Percentiles rank a stretch among this genome's conserved stretches.
Evolutionary conservation across 1,140 invertebrate species (phyloP).

Genomic region (Globodera ellingtonae): DNA sequence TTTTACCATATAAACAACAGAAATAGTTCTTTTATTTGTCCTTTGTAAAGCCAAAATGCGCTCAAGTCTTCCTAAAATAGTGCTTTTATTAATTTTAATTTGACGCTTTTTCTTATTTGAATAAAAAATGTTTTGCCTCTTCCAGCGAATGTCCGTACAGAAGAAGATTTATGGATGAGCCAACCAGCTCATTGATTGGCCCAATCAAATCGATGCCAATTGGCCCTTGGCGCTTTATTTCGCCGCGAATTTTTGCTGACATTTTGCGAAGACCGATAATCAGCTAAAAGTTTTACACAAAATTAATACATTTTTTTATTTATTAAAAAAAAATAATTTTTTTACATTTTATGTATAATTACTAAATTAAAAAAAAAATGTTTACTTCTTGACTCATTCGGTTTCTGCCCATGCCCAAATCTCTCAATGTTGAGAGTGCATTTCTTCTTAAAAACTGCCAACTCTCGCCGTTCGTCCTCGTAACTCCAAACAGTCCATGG

Average conservation of each 20-base stretch:
- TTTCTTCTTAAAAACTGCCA: conserved; percentile 15
- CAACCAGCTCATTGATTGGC: conserved; percentile 11
- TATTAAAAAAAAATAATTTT: background rate
- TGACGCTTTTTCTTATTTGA: background rate
- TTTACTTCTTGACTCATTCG: conserved; percentile 16
- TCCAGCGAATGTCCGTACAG: conserved; percentile 17
- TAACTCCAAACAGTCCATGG: conserved; percentile 15
- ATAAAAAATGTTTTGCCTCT: conserved; percentile 16
- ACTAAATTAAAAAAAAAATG: background rate
- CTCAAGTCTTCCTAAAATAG: conserved; percentile 3
- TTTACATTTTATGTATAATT: background rate
- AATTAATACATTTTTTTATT: background rate
- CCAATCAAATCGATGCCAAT: background rate
- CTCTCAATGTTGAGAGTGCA: conserved; percentile 6
- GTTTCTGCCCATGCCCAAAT: conserved; percentile 23
- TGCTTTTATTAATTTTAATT: background rate
- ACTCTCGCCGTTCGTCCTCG: conserved; percentile 10
- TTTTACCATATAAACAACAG: conserved; percentile 2
- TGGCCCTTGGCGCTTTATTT: background rate
- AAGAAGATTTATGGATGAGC: conserved; percentile 21
- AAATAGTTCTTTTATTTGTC: conserved; percentile 5
- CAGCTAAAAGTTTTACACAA: background rate
- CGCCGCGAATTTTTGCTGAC: conserved; percentile 18
- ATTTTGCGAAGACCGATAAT: conserved; percentile 20
- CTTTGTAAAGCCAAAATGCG: background rate